A percentile compares a stretch with the other conserved stretches of the same genome.
Conservation (phyloP, 2,113 vertebrate species). For the Oxygymnocypris stewartii region DNA sequence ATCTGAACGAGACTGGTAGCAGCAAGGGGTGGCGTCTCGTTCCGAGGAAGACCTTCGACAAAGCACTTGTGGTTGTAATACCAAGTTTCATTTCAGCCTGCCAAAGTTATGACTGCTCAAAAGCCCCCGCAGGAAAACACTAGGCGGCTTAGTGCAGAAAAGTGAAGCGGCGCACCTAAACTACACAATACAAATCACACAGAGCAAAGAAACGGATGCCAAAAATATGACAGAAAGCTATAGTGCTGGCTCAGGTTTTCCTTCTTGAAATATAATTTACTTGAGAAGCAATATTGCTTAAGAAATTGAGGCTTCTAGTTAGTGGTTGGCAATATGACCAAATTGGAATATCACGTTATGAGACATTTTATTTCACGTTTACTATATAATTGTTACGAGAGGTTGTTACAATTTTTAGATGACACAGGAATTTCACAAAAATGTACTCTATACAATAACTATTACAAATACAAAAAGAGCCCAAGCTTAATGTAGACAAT, state of each 20-base stretch:
- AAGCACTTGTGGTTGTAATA: conserved; percentile 52
- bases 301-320: not conserved
- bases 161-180: conserved; percentile 3
- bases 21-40: conserved; percentile 49
- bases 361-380: not conserved
- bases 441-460: not conserved
- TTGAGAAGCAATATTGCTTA: not conserved
- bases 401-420: not conserved
- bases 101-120: conserved; percentile 39
- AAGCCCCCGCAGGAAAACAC: conserved; percentile 3
- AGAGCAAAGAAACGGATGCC: not conserved
- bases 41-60: conserved; percentile 44
- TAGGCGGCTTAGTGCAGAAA: not conserved
- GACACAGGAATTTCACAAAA: not conserved
- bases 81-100: conserved; percentile 29
- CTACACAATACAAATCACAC: conserved; percentile 28
- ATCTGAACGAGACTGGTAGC: conserved; percentile 54
- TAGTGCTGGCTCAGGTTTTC: conserved; percentile 16
- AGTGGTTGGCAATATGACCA: not conserved
- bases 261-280: not conserved
- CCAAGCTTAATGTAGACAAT: not conserved
- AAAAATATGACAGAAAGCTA: conserved; percentile 21
- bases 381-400: not conserved
- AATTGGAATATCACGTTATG: not conserved
- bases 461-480: not conserved